These are phyloP conservation scores for Nomada lathburiana DNA, from an alignment of 2,888 invertebrate genomes.

Conservation along the genomic window DNA sequence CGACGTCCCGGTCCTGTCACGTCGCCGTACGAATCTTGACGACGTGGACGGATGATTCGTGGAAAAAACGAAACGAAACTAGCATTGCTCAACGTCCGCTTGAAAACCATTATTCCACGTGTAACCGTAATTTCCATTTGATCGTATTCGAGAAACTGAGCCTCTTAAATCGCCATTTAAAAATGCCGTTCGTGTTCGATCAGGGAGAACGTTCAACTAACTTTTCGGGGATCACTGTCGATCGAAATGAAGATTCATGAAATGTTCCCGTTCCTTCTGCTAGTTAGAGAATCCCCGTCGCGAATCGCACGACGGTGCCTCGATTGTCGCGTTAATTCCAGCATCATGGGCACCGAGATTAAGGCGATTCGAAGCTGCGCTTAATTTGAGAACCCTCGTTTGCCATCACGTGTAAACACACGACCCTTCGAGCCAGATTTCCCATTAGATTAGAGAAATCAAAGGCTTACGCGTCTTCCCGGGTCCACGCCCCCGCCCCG, in stretches of 20 bases:
- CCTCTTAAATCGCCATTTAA: too few relatives aligned
- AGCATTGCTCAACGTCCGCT: too few relatives aligned
- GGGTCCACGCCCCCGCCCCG: not conserved
- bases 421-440: conserved; percentile 53
- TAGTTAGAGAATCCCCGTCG: not conserved
- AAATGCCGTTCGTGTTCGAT: not conserved
- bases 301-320: not conserved
- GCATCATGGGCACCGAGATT: conserved; percentile 51
- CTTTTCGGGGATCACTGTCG: not conserved
- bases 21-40: conserved; percentile 10
- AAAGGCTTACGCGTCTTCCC: conserved; percentile 57
- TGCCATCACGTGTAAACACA: conserved; percentile 53
- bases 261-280: not conserved
- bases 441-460: conserved; percentile 67
- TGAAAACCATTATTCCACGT: too few relatives aligned
- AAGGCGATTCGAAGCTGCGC: conserved; percentile 53
- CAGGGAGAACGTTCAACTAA: not conserved
- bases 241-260: not conserved
- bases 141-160: too few relatives aligned
- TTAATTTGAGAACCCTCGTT: conserved; percentile 60
- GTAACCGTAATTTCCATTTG: too few relatives aligned
- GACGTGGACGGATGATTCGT: conserved; percentile 23
- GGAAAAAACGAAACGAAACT: conserved; percentile 18
- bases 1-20: conserved; percentile 41
- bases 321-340: conserved; percentile 47